These are phyloP conservation scores for Prionace glauca DNA, from an alignment of 2,797 vertebrate genomes.

Conservation along the genomic window DNA sequence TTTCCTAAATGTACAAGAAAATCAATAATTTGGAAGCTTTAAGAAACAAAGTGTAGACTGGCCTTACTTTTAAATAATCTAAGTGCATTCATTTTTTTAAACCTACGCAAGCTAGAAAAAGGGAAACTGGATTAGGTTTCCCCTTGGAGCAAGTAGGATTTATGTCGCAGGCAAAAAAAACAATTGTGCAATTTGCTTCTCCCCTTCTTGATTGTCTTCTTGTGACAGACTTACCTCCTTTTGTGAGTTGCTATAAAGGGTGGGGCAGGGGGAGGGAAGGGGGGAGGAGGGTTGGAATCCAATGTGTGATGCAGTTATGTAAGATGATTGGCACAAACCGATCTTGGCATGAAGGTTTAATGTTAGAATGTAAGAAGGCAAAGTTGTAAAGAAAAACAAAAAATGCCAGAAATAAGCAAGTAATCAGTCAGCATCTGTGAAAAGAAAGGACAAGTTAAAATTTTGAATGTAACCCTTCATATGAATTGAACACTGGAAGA, in stretches of 20 bases:
- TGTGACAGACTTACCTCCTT: neutral
- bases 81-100: neutral
- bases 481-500: neutral
- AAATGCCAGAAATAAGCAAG: neutral
- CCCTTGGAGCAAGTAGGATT: neutral
- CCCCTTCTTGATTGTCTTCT: neutral
- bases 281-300: neutral
- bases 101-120: neutral
- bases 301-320: neutral
- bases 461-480: neutral
- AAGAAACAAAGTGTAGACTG: neutral
- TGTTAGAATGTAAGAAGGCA: neutral
- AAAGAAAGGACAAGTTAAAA: neutral
- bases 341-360: neutral
- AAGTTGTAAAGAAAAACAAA: neutral
- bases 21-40: neutral
- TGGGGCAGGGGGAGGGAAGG: too few relatives aligned
- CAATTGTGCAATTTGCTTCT: neutral
- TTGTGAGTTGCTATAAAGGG: neutral
- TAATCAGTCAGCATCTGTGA: neutral
- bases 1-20: neutral
- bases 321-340: neutral
- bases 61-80: neutral
- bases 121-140: neutral
- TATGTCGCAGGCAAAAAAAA: neutral